A percentile compares a stretch with the other conserved stretches of the same genome.
Evolutionary conservation across 2,113 vertebrate genomes (phyloP).

Genomic region (Corynorhinus townsendii): DNA sequence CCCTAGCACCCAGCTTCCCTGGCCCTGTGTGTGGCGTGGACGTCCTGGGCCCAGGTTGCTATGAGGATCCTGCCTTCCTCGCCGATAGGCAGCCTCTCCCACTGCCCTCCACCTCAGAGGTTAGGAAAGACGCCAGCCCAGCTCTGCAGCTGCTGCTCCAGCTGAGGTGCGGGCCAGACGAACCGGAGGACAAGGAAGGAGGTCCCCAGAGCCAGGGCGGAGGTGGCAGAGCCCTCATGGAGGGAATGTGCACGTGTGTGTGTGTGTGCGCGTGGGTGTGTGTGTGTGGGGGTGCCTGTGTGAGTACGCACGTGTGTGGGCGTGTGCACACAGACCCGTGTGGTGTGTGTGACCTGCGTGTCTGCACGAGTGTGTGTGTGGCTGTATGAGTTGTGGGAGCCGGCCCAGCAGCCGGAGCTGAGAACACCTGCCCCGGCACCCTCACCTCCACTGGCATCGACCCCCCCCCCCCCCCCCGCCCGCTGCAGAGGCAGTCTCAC

Average conservation of each 20-base stretch:
- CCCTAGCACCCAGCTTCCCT: rapidly evolving
- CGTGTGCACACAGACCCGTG: rapidly evolving
- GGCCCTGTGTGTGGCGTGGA: rapidly evolving
- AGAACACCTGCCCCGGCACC: not conserved
- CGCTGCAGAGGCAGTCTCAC: rapidly evolving
- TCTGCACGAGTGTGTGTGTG: too few relatives aligned
- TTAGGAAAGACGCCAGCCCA: not conserved
- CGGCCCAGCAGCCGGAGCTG: not conserved
- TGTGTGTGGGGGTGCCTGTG: too few relatives aligned
- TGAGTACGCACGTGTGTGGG: not conserved
- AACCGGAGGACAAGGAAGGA: not conserved
- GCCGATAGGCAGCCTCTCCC: not conserved
- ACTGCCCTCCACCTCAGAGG: not conserved
- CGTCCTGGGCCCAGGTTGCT: not conserved
- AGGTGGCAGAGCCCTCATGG: not conserved
- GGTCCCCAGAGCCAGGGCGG: not conserved
- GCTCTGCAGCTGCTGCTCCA: not conserved
- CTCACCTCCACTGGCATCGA: not conserved
- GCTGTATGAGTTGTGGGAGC: not conserved
- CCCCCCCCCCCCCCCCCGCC: not conserved
- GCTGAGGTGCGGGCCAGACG: not conserved
- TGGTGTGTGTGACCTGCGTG: rapidly evolving
- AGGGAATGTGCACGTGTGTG: rapidly evolving
- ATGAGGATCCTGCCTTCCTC: too few relatives aligned
- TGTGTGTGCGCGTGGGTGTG: rapidly evolving